Evolutionary conservation across 2,888 invertebrate species (phyloP), one percentile per base, ranked within the genome.

Genomic region (Epinotia ramella): DNA sequence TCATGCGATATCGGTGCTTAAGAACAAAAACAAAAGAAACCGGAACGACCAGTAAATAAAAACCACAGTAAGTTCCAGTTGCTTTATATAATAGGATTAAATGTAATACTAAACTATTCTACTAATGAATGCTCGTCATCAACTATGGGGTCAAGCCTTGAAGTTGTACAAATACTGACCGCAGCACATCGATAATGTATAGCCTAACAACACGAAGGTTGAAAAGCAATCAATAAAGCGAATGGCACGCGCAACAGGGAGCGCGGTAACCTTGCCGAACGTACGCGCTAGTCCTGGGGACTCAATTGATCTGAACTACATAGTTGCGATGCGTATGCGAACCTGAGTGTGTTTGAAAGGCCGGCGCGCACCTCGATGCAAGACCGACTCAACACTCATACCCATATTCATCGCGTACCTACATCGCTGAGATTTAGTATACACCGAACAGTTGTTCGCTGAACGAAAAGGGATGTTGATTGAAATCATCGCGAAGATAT

Each of bases 231-330:
- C 66, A 73, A 73, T 73, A 76, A 71, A 76, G 73, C 67, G 73
- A 67, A 57, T 64, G 79, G 82, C 84, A 83, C 84, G 84, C 82
- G 83, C 84, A 53, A 53, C 53, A 82, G 79, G 81, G 80, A 83
- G 81, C 80, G 82, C 84, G 84, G 88, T 90, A 89, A 92, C 93
- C 94, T 93, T 93, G 93, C 85, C 86, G 80, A 87, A 84, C 84
- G 81, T 82, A 83, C 84, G 87, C 84, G 85, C 16, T 86, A 87
- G 87, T 87, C 83, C 88, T 87, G 84, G 89, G 86, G 90, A 84
- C 83, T 91, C 93, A 94, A 94, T 94, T 94, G 93, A 89, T 87
- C 86, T 86, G 89, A 91, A 88, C 91, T 92, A 73, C 64, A 64
- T 65, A 92, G 90, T 90, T 91, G 89, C 85, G 89, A 88, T 92